These are phyloP conservation scores for Anguilla obscura DNA, from an alignment of 2,797 vertebrate genomes.

Conservation along the genomic window DNA sequence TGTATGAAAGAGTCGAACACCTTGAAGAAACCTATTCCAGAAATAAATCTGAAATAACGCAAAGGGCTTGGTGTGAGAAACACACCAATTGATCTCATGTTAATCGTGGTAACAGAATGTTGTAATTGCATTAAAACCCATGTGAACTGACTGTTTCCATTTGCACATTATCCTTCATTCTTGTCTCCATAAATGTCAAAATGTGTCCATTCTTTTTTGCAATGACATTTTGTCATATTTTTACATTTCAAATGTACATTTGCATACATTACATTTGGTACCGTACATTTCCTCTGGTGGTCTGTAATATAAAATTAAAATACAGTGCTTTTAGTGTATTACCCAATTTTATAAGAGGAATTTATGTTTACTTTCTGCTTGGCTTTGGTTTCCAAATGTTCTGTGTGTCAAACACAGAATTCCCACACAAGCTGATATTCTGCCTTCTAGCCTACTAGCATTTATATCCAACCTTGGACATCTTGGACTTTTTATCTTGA, in stretches of 20 bases:
- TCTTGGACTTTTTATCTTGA: background rate
- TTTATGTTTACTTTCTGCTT: background rate
- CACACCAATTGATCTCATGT: background rate
- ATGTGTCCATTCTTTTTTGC: background rate
- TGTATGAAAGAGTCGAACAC: background rate
- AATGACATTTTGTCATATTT: background rate
- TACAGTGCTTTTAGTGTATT: background rate
- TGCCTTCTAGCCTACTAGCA: background rate
- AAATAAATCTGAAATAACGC: background rate
- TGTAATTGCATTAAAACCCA: background rate
- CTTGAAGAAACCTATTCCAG: background rate
- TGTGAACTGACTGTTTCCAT: background rate
- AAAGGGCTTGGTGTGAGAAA: background rate
- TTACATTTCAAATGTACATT: background rate
- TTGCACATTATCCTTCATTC: background rate
- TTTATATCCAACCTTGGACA: background rate
- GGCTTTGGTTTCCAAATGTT: background rate
- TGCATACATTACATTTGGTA: background rate
- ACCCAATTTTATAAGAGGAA: background rate
- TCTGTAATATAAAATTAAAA: background rate
- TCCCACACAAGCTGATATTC: background rate
- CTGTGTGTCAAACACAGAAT: background rate
- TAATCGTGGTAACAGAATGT: background rate
- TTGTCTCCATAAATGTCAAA: background rate
- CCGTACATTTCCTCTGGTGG: too few relatives aligned